Percentiles rank a stretch among this genome's conserved stretches.
phyloP scores from a whole-genome alignment of 1,140 invertebrate genomes.

The Drosophila chauvacae region DNA sequence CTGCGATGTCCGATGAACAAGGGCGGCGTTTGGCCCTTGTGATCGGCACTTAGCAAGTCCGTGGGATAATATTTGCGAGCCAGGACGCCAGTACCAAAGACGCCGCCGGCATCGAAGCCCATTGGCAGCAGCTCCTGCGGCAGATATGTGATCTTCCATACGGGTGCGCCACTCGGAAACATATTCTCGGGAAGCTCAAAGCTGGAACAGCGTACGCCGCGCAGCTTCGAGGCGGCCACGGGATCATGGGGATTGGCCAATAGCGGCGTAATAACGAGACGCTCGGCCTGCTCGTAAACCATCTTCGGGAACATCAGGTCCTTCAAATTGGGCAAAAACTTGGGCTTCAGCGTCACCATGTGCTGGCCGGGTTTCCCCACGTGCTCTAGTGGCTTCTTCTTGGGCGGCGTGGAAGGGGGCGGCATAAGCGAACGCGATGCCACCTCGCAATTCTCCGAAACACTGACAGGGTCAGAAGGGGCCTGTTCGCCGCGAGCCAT shows the following conservation, averaged over 20 bases:
- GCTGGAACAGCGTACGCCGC: not conserved
- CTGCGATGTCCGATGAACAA: conserved; percentile 45
- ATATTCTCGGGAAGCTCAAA: conserved; percentile 29
- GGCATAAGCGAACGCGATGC: not conserved
- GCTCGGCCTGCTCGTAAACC: conserved; percentile 1
- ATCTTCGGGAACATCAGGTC: not conserved
- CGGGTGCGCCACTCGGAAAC: conserved; percentile 24
- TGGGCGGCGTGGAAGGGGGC: not conserved
- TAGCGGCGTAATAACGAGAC: conserved; percentile 10
- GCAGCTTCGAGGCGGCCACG: not conserved
- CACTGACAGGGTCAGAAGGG: not conserved
- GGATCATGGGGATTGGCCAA: conserved; percentile 7
- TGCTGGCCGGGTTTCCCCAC: not conserved
- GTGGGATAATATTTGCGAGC: conserved; percentile 34
- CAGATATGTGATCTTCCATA: conserved; percentile 32
- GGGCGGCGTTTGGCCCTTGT: conserved; percentile 38
- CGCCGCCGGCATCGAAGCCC: conserved; percentile 34
- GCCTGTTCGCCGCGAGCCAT: not conserved
- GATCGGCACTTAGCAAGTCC: conserved; percentile 1
- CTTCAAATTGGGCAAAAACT: conserved; percentile 27
- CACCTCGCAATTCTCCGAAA: not conserved
- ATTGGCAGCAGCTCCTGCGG: conserved; percentile 30
- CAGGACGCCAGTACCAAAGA: conserved; percentile 20
- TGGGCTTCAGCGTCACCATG: conserved; percentile 2
- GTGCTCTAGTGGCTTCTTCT: not conserved